These are phyloP conservation scores for Pentalonia nigronervosa DNA, from an alignment of 1,140 invertebrate genomes.

Conservation along the genomic window DNA sequence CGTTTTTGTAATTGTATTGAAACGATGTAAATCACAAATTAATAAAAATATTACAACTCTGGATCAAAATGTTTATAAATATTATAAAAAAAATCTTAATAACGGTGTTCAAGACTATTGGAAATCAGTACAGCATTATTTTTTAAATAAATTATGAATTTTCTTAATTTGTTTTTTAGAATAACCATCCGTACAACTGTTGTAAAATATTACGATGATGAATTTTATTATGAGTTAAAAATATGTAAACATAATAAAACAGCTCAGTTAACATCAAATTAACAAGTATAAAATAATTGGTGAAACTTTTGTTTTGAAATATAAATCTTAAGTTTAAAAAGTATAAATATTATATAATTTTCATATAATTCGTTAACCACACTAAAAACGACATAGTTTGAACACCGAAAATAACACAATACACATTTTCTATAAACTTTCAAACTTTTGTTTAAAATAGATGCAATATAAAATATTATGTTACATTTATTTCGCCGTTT, in stretches of 20 bases:
- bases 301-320: background rate
- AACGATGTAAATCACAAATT: background rate
- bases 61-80: background rate
- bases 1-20: background rate
- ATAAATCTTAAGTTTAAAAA: background rate
- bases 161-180: too few species aligned
- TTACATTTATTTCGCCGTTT: background rate
- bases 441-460: background rate
- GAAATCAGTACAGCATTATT: background rate
- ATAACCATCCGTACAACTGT: background rate
- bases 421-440: background rate
- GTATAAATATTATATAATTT: background rate
- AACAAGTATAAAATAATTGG: background rate
- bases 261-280: background rate
- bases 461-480: background rate
- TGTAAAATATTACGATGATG: background rate
- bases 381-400: background rate
- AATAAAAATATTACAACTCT: background rate
- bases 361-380: background rate
- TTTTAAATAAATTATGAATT: too few species aligned
- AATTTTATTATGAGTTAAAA: background rate
- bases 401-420: background rate
- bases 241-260: background rate
- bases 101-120: background rate
- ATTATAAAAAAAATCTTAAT: background rate